Evolutionary conservation across 2,888 invertebrate species (phyloP), one percentile per base, ranked within the genome.

Genomic region (Apotomis betuletana): DNA sequence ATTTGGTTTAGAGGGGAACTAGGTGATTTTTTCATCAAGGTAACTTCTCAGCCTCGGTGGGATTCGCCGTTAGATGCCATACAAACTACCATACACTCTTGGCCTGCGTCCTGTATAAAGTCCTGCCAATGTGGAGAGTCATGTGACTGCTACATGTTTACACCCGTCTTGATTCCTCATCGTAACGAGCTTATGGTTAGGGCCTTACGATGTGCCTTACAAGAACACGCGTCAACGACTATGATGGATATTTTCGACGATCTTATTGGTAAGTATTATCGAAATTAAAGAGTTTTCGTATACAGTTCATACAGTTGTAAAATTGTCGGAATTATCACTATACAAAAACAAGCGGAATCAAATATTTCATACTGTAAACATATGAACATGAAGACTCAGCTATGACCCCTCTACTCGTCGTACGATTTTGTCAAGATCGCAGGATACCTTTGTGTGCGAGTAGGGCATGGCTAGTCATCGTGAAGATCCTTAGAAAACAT

Each of bases 131-230:
- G 92, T 72, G 92, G 91, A 1, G 91, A 91, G 74, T 76, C 85
- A 8, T 92, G 92, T 75, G 91, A 91, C 76, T 93, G 92, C 77
- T 91, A 90, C 74, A 83, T 91, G 74, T 90, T 89, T 6, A 85
- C 88, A 10, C 78, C 87, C 10, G 74, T 93, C 5, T 83, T 81
- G 79, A 84, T 93, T 74, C 92, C 92, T 4, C 90, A 92, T 79
- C 83, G 85, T n/a, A 92, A 91, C 74, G 90, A 92, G 1, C 78
- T 90, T 12, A 90, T 90, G 90, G 62, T 90, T 1, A 90, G 87
- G 78, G 83, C 91, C 27, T 76, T 93, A 67, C 85, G 92, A n/a
- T 82, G 83, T 62, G 88, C 91, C 13, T 79, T 93, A 71, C 74
- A 84, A n/a, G 91, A 92, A 77, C 79, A 90, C 75, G 88, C 90